Evolutionary conservation across 2,797 vertebrate genomes (phyloP).

Genomic region (Gymnocypris eckloni): DNA sequence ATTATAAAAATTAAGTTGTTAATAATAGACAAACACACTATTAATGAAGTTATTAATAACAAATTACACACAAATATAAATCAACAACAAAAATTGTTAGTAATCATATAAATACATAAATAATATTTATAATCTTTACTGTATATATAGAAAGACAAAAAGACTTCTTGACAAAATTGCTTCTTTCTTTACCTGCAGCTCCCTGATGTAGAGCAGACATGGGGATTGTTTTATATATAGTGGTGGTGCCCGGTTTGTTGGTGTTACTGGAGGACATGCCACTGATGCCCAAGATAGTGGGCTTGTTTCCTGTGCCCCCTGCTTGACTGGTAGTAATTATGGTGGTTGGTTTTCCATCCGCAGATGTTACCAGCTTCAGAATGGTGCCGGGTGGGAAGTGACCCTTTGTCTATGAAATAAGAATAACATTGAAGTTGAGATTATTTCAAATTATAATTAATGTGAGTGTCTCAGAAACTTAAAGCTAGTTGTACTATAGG

Average conservation of each 20-base stretch:
- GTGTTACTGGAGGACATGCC: conserved; percentile 86
- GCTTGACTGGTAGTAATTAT: conserved; percentile 93
- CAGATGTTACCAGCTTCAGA: conserved; percentile 92
- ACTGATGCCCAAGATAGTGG: conserved; percentile 91
- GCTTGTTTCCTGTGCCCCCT: conserved; percentile 86
- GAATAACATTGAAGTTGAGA: not conserved
- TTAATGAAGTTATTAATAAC: not conserved
- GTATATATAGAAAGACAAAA: not conserved
- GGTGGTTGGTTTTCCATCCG: conserved; percentile 93
- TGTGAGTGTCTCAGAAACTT: not conserved
- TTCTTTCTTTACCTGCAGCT: conserved; percentile 79
- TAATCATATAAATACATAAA: too few species aligned
- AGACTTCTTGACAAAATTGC: not conserved
- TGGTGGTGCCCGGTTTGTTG: conserved; percentile 88
- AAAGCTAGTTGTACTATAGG: not conserved
- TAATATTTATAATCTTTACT: not conserved
- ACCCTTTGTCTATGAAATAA: conserved; percentile 84
- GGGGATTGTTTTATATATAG: conserved; percentile 95
- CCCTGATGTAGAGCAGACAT: conserved; percentile 93
- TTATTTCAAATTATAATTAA: not conserved
- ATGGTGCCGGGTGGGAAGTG: conserved; percentile 91
- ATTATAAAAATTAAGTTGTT: not conserved
- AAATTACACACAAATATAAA: not conserved
- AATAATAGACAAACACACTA: not conserved
- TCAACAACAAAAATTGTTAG: not conserved